Conservation (phyloP, 2,888 invertebrate genomes). For the Epsilonema sp. region DNA sequence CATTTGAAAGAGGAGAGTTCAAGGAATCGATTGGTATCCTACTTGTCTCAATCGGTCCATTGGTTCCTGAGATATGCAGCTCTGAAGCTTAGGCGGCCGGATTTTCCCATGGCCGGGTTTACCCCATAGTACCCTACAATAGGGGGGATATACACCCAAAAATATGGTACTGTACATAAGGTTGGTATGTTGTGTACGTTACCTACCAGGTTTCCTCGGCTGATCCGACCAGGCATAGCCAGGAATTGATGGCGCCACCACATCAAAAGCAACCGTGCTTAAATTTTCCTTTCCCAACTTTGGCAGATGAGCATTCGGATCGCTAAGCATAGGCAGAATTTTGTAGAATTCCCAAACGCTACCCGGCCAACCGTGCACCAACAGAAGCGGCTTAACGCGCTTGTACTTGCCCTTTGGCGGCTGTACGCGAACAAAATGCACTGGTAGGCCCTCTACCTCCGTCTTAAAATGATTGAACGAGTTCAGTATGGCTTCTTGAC, state of each 20-base stretch:
- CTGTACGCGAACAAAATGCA: constrained; percentile 54
- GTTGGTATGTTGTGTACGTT: no score
- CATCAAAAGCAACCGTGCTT: constrained; percentile 30
- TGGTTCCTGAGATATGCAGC: no score
- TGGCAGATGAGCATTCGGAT: constrained; percentile 34
- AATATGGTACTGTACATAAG: no score
- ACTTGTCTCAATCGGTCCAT: no score
- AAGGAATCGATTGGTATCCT: no score
- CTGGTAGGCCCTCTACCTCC: constrained; percentile 50
- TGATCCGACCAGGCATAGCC: constrained; percentile 40
- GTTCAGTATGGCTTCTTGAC: constrained; percentile 50
- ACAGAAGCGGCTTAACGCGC: constrained; percentile 43
- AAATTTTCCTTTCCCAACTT: constrained; percentile 1
- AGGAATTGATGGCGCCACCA: constrained; percentile 38
- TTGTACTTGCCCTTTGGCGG: constrained; percentile 33
- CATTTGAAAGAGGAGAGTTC: no score
- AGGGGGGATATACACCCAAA: no score
- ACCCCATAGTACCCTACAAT: no score
- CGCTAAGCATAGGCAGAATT: constrained; percentile 34
- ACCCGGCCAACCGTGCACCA: constrained; percentile 70
- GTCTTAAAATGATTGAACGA: constrained; percentile 52
- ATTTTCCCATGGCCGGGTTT: no score
- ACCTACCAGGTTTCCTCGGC: constrained; percentile 44
- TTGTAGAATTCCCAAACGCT: constrained; percentile 56
- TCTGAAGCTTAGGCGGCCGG: no score